These are phyloP conservation scores for Spodoptera littoralis DNA, from an alignment of 2,888 invertebrate genomes.

Conservation along the genomic window DNA sequence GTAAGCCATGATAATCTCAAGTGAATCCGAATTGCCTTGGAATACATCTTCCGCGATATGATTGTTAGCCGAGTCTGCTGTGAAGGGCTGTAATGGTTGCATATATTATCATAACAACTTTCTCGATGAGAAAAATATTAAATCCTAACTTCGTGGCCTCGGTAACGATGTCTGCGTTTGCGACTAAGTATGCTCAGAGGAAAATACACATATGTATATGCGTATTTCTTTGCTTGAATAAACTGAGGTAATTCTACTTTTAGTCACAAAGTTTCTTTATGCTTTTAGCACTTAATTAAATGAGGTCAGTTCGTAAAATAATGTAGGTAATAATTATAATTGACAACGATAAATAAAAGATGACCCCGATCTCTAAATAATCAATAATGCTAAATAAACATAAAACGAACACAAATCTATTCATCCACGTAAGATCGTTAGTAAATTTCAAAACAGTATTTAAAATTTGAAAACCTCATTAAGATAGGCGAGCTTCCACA, in stretches of 20 bases:
- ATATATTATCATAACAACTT: slow-evolving; percentile 40
- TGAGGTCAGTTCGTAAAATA: no score
- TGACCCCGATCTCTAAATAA: background rate
- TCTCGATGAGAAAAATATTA: slow-evolving; percentile 15
- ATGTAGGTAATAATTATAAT: no score
- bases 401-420: slow-evolving; percentile 19
- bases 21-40: slow-evolving; percentile 12
- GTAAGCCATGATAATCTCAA: slow-evolving; percentile 34
- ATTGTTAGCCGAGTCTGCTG: slow-evolving; percentile 44
- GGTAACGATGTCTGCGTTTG: background rate
- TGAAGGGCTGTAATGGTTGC: slow-evolving; percentile 44
- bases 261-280: no score
- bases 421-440: slow-evolving; percentile 69
- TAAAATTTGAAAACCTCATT: slow-evolving; percentile 86
- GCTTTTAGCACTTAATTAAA: no score
- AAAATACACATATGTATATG: no score
- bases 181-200: no score
- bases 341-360: slow-evolving; percentile 1
- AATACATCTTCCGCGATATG: slow-evolving; percentile 37
- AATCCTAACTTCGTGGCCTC: background rate
- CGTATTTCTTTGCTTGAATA: no score
- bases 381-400: slow-evolving; percentile 16
- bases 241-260: no score
- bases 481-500: slow-evolving; percentile 78
- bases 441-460: slow-evolving; percentile 84